A percentile compares a stretch with the other conserved stretches of the same genome.
Conservation (phyloP, 1,140 invertebrate species). For the Drosophila santomea region DNA sequence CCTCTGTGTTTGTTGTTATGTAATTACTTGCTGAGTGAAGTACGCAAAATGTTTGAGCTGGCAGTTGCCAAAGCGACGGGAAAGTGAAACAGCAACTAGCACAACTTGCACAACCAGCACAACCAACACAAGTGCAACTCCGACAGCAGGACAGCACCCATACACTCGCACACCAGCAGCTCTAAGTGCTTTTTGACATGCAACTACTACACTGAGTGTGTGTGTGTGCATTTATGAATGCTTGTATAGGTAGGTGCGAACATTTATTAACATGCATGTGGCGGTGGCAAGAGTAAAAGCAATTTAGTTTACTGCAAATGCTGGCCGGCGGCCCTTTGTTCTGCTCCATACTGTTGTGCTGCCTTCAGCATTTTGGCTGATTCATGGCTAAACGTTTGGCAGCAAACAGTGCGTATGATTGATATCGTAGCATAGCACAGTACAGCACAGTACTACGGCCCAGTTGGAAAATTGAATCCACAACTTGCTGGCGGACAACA, state of each 20-base stretch:
- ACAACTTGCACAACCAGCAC: background rate
- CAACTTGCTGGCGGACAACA: constrained; percentile 24
- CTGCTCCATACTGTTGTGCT: constrained; percentile 54
- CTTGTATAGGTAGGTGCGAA: constrained; percentile 63
- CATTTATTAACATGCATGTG: constrained; percentile 79
- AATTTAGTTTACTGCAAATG: constrained; percentile 80
- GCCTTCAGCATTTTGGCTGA: constrained; percentile 71
- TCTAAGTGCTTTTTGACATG: constrained; percentile 80
- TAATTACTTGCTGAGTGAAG: constrained; percentile 74
- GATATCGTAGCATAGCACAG: constrained; percentile 52
- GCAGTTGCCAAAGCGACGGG: constrained; percentile 52
- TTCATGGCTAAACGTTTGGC: constrained; percentile 74
- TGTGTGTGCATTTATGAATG: constrained; percentile 33
- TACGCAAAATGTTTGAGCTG: constrained; percentile 76
- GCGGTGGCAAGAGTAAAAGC: constrained; percentile 62
- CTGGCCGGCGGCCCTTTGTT: constrained; percentile 57
- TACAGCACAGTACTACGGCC: constrained; percentile 38
- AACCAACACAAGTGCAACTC: background rate
- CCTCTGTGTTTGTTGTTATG: constrained; percentile 55
- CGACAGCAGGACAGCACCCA: constrained; percentile 26
- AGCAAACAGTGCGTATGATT: constrained; percentile 80
- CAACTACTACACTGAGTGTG: constrained; percentile 27
- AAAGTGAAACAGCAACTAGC: constrained; percentile 31
- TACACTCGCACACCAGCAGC: constrained; percentile 6
- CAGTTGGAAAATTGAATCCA: constrained; percentile 57